Evolutionary conservation across 2,888 invertebrate genomes (phyloP).

Genomic region (Drosophila formosana): DNA sequence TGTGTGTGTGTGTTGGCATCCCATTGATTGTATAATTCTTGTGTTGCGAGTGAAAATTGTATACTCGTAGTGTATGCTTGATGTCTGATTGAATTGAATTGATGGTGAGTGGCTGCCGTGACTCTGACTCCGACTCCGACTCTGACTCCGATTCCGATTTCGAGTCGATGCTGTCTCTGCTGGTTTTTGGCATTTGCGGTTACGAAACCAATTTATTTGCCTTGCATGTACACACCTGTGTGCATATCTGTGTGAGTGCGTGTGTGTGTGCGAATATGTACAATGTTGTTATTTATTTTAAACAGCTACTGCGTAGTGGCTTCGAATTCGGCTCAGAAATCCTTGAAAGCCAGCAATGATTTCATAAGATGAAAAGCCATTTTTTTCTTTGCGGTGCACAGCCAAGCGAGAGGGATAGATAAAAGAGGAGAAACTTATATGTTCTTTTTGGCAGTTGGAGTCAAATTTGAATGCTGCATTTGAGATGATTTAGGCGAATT

Average conservation of each 20-base stretch:
- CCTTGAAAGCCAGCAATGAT: slow-evolving; percentile 71
- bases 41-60: slow-evolving; percentile 73
- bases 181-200: slow-evolving; percentile 80
- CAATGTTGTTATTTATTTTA: slow-evolving; percentile 78
- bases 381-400: slow-evolving; percentile 46
- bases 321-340: slow-evolving; percentile 55
- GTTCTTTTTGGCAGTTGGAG: background rate
- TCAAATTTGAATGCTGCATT: background rate
- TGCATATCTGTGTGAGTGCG: slow-evolving; percentile 11
- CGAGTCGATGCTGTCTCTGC: slow-evolving; percentile 35
- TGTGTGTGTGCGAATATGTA: slow-evolving; percentile 15
- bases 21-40: slow-evolving; percentile 77
- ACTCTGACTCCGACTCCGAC: slow-evolving; percentile 33
- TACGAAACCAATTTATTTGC: slow-evolving; percentile 83
- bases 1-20: slow-evolving; percentile 31
- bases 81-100: slow-evolving; percentile 83
- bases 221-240: slow-evolving; percentile 31
- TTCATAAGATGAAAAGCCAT: slow-evolving; percentile 75
- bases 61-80: slow-evolving; percentile 70
- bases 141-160: slow-evolving; percentile 22
- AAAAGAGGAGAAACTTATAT: slow-evolving; percentile 3
- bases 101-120: slow-evolving; percentile 65
- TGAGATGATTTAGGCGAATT: background rate
- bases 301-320: slow-evolving; percentile 57
- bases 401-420: background rate